A percentile compares a stretch with the other conserved stretches of the same genome.
Evolutionary conservation across 1,140 invertebrate species (phyloP).

Genomic region (Panagrolaimus sp.): DNA sequence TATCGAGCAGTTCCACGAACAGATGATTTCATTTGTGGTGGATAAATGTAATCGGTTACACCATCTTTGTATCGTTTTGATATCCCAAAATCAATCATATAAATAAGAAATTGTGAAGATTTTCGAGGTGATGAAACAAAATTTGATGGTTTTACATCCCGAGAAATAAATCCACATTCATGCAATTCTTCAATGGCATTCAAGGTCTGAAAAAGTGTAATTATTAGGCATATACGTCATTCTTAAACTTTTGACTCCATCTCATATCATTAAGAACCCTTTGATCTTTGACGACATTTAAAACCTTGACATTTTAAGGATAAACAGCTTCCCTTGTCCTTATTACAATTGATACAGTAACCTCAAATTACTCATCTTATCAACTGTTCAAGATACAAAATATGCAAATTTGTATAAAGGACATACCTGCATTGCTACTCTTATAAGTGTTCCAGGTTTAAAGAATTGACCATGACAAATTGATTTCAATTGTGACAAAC

Average conservation of each 20-base stretch:
- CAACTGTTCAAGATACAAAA: no score
- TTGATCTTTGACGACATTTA: no score
- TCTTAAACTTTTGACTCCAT: no score
- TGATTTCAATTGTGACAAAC: not conserved
- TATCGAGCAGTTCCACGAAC: not conserved
- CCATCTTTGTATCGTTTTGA: not conserved
- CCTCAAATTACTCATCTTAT: no score
- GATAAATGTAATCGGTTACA: not conserved
- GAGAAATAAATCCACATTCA: not conserved
- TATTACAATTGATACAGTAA: no score
- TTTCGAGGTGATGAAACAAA: not conserved
- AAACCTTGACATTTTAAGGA: no score
- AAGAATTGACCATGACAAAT: not conserved
- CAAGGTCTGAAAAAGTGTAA: not conserved
- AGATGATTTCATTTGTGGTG: not conserved
- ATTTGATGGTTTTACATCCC: not conserved
- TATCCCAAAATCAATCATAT: slow-evolving; percentile 5
- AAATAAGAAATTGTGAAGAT: not conserved
- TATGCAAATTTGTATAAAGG: not conserved
- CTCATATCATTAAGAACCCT: no score
- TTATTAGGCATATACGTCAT: no score
- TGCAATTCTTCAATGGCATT: slow-evolving; percentile 9
- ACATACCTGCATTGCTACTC: not conserved
- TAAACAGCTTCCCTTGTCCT: no score
- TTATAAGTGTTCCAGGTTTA: not conserved